These are phyloP conservation scores for Plestiodon gilberti DNA, from an alignment of 2,113 vertebrate genomes.

Conservation along the genomic window DNA sequence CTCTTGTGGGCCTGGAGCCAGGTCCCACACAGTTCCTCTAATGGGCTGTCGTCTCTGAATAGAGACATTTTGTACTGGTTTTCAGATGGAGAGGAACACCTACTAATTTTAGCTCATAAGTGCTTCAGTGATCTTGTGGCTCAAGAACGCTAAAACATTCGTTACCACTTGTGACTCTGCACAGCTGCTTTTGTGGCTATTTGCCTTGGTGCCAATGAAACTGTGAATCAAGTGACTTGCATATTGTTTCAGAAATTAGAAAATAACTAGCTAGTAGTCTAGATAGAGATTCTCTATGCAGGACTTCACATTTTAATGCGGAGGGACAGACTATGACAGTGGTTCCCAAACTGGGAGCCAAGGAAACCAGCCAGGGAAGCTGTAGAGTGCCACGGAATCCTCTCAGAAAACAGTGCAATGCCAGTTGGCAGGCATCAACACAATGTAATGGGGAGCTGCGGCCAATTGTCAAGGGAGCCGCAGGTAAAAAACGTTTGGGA, in stretches of 20 bases:
- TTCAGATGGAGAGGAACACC: background rate
- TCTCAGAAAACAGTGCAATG: too few species aligned
- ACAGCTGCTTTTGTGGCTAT: too few species aligned
- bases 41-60: background rate
- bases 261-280: background rate
- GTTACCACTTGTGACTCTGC: background rate
- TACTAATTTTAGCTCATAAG: conserved; percentile 13
- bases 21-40: background rate
- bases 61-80: conserved; percentile 16
- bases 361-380: too few species aligned
- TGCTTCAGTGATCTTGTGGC: background rate
- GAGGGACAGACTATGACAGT: too few species aligned
- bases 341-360: too few species aligned
- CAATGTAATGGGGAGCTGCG: too few species aligned
- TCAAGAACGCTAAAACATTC: conserved; percentile 4
- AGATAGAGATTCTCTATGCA: background rate
- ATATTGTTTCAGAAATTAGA: background rate
- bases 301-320: background rate
- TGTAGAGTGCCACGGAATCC: too few species aligned
- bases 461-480: too few species aligned
- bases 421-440: too few species aligned
- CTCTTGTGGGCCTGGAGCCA: background rate
- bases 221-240: background rate
- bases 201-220: too few species aligned
- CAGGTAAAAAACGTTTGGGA: too few species aligned